Evolutionary conservation across 1,140 invertebrate species (phyloP), one percentile per base, ranked within the genome.

Genomic region (Camponotus vicinus): DNA sequence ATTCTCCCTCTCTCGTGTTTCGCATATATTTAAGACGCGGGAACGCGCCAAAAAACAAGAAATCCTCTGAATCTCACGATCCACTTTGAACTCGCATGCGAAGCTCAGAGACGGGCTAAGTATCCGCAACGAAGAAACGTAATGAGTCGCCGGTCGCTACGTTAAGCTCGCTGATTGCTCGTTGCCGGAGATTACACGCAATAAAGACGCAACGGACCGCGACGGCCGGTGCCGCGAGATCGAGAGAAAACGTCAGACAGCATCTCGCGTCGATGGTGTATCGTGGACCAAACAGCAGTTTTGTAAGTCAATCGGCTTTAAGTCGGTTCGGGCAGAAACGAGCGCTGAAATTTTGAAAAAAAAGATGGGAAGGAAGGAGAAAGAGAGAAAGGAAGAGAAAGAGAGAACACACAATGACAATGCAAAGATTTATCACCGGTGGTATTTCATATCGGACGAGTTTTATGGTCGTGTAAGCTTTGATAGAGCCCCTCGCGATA

Each of bases 391-490:
- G 69, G 55, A 9, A 42, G 85, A 61, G 32, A 18, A n/a, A 59
- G 64, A 32, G 21, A 69, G 6, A 49, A 77, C 57, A 64, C 77
- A 49, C 78, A 87, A 85, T 69, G 88, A 89, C 85, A 87, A 90
- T 85, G 73, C 66, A 59, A 89, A 45, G 76, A 88, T 90, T 90
- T 89, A 90, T 90, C 69, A 69, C 55, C 85, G 88, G 76, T 83
- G 71, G 40, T 90, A 86, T 90, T 87, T 89, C 89, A 89, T 90
- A 90, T 90, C 73, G 79, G 42, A 5, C 77, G 63, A 55, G 69
- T 86, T 89, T 83, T 86, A 89, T 78, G 78, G 78, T 42, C 67
- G 57, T 45, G 75, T 76, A 87, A 45, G 52, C 27, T 27, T 27
- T 42, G 21, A 49, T 49, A 64, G 52, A 2, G 2, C 13, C 21